Base-by-base conservation (phyloP, 2,113 vertebrate genomes). In the Oncorhynchus mykiss region DNA sequence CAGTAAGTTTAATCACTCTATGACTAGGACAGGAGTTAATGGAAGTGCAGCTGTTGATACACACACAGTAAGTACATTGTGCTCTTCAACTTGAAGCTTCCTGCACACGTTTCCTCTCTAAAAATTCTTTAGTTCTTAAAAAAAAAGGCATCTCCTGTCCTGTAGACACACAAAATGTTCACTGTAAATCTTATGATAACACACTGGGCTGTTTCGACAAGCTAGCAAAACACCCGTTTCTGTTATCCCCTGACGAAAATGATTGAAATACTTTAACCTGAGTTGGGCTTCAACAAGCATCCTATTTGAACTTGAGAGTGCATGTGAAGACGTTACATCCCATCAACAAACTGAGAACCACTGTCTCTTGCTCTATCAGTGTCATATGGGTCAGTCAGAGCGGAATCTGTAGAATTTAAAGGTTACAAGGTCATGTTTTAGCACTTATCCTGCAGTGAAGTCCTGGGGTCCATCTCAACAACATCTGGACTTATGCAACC, bases 361-460 rank as follows among this genome's bases (percentile, higher is more conserved):
- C 45, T 71, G 70, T 70, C 57, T 80, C 20, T 51, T 66, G 16
- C 3, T 54, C 51, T 54, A 2, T 54, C 51, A 5, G 51, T 4
- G 71, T 71, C 48, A 48, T 67, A 22, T 12, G 25, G 24, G 71
- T 66, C 18, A 31, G 12, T 54, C 16, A 54, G 13, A 54, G 51
- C 51, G 4, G 16, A 4, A 54, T 54, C 16, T 87, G 85, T 82
- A 89, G 87, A 86, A 91, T 90, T 89, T 89, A 84, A 81, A 69
- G 8, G 39, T 45, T 84, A 88, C 73, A 84, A 86, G 87, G 82
- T 90, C 85, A 69, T 65, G 73, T 87, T 88, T 86, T 67, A 77
- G 75, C 57, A 51, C 65, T 70, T 49, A 45, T 71, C 84, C 83
- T 76, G 80, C 81, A 64, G 85, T 75, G 85, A 82, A 48, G 57